phyloP scores from a whole-genome alignment of 2,888 invertebrate genomes.

The Baronia brevicornis region DNA sequence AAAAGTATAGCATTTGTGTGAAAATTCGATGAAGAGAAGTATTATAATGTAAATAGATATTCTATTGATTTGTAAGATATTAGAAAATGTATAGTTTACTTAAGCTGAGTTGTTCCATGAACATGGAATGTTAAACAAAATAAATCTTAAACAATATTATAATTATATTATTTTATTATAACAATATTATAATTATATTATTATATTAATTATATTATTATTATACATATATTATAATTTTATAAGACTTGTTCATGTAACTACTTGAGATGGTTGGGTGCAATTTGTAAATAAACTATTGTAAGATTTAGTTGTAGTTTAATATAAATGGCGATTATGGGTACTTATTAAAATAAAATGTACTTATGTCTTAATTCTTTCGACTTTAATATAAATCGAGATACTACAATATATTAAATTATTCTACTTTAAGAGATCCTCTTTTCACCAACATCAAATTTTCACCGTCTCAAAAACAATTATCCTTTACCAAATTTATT shows the following conservation, averaged over 20 bases:
- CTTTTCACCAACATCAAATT: no score
- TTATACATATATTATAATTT: neutral
- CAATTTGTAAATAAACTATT: conserved; percentile 25
- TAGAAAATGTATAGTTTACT: conserved; percentile 12
- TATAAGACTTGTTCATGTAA: conserved; percentile 2
- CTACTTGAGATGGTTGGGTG: conserved; percentile 19
- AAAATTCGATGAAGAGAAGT: no score
- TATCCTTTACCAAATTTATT: no score
- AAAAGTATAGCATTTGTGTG: no score
- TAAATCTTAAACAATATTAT: no score
- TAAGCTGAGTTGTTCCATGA: conserved; percentile 5
- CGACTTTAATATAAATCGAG: no score
- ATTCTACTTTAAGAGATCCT: no score
- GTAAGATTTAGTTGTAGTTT: conserved; percentile 11
- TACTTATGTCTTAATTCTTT: conserved; percentile 7
- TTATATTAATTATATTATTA: neutral
- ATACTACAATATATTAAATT: no score
- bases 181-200: neutral
- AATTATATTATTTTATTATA: neutral
- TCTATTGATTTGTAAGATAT: conserved; percentile 17
- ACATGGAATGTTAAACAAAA: conserved; percentile 1
- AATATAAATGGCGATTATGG: conserved; percentile 21
- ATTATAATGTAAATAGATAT: conserved; percentile 15
- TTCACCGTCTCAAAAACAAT: no score
- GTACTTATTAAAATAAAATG: conserved; percentile 23